A percentile compares a stretch with the other conserved stretches of the same genome.
These are phyloP conservation scores for Poecilus cupreus DNA, from an alignment of 2,888 invertebrate species.

Conservation along the genomic window DNA sequence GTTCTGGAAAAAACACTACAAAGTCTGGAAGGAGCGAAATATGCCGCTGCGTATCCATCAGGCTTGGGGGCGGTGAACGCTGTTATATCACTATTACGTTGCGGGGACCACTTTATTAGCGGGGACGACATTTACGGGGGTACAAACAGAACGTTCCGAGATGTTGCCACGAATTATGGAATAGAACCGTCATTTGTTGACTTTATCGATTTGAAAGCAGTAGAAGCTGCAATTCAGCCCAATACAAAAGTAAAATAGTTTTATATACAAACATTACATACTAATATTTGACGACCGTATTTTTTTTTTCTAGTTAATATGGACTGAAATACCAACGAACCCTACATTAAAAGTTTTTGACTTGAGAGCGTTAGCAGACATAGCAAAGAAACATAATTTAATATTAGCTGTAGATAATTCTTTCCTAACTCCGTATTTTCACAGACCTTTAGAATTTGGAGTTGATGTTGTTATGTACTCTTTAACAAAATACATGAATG, in stretches of 20 bases:
- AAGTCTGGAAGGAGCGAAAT: constrained; percentile 90
- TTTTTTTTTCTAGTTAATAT: constrained; percentile 80
- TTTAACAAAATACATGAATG: constrained; percentile 98
- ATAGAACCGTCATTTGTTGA: constrained; percentile 87
- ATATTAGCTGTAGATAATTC: constrained; percentile 94
- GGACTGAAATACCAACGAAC: constrained; percentile 98
- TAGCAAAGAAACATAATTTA: constrained; percentile 78
- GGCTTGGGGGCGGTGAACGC: constrained; percentile 92
- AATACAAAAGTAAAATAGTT: constrained; percentile 86
- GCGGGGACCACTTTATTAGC: constrained; percentile 93
- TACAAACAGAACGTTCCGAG: constrained; percentile 83
- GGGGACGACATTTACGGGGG: constrained; percentile 98
- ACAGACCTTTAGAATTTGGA: constrained; percentile 92
- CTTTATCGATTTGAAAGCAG: constrained; percentile 79
- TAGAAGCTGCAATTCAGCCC: constrained; percentile 82
- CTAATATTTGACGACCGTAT: background rate
- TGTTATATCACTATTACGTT: constrained; percentile 82
- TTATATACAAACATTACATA: background rate
- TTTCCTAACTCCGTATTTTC: constrained; percentile 92
- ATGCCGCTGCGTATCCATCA: constrained; percentile 89
- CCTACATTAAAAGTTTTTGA: constrained; percentile 92
- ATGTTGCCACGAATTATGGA: constrained; percentile 77
- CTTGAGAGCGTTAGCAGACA: constrained; percentile 82
- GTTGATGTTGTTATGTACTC: constrained; percentile 95
- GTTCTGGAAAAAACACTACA: constrained; percentile 93